Conservation (phyloP, 2,888 invertebrate genomes). For the Lottia gigantea region DNA sequence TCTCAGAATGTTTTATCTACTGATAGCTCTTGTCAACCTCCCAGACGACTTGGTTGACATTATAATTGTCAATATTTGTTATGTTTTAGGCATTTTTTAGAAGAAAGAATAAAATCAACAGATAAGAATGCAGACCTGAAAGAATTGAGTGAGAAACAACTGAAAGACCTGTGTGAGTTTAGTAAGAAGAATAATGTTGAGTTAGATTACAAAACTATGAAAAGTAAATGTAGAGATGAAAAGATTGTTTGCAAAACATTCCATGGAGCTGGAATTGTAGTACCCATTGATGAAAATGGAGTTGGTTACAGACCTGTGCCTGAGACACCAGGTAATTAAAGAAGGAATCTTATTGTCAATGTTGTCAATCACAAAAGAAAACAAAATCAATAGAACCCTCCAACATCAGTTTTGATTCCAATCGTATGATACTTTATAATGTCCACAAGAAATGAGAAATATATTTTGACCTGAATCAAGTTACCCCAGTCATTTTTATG, state of each 20-base stretch:
- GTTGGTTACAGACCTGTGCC: conserved; percentile 84
- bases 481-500: too few relatives aligned
- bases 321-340: conserved; percentile 71
- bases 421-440: too few relatives aligned
- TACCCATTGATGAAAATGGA: conserved; percentile 82
- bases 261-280: conserved; percentile 70
- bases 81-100: conserved; percentile 50
- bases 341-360: too few relatives aligned
- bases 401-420: too few relatives aligned
- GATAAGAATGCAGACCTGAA: conserved; percentile 30
- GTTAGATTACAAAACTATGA: conserved; percentile 73
- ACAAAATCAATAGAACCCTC: too few relatives aligned
- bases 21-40: too few relatives aligned
- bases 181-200: conserved; percentile 74
- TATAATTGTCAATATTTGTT: too few relatives aligned
- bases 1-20: too few relatives aligned
- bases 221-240: conserved; percentile 72
- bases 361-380: too few relatives aligned
- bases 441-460: too few relatives aligned
- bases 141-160: conserved; percentile 69
- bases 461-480: too few relatives aligned
- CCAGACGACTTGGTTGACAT: too few relatives aligned
- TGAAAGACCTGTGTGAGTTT: conserved; percentile 75
- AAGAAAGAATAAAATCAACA: conserved; percentile 48
- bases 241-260: conserved; percentile 61